Conservation (phyloP, 92 coral and sea anemone species). For the Phenganax stokvisi region DNA sequence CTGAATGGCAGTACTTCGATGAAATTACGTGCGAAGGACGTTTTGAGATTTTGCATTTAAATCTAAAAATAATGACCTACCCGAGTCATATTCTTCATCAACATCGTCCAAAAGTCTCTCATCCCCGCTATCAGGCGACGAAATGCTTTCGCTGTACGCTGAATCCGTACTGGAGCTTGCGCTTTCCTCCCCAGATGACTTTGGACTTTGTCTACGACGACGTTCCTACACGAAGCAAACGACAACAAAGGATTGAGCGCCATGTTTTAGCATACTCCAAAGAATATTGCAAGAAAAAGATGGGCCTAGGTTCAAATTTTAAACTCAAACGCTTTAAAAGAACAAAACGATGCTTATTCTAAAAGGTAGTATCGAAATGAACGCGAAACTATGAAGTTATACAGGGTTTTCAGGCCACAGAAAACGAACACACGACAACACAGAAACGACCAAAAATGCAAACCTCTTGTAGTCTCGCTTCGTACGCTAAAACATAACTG, state of each 20-base stretch:
- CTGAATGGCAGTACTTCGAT: not conserved
- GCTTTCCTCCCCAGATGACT: conserved; percentile 74
- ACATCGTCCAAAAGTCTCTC: conserved; percentile 96
- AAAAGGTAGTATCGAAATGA: not conserved
- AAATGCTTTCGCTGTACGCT: conserved; percentile 92
- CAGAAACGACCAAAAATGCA: not conserved
- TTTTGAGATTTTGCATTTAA: not conserved
- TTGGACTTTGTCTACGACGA: conserved; percentile 82
- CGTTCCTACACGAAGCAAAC: conserved; percentile 56
- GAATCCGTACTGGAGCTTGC: conserved; percentile 97
- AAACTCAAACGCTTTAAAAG: not conserved
- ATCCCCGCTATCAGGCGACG: conserved; percentile 84
- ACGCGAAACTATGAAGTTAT: not conserved
- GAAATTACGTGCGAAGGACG: not conserved
- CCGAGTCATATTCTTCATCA: conserved; percentile 99
- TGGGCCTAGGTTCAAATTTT: not conserved
- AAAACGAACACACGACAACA: not conserved
- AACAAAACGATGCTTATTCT: not conserved
- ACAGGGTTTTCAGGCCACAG: not conserved
- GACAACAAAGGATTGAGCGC: not conserved
- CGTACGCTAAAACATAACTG: conserved; percentile 95
- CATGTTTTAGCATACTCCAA: not conserved
- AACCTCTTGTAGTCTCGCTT: conserved; percentile 90
- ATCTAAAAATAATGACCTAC: conserved; percentile 29
- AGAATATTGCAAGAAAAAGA: not conserved